Evolutionary conservation across 37 sponge, comb jelly and placozoan genomes (phyloP).

Genomic region (Cliona cf. orientalis): DNA sequence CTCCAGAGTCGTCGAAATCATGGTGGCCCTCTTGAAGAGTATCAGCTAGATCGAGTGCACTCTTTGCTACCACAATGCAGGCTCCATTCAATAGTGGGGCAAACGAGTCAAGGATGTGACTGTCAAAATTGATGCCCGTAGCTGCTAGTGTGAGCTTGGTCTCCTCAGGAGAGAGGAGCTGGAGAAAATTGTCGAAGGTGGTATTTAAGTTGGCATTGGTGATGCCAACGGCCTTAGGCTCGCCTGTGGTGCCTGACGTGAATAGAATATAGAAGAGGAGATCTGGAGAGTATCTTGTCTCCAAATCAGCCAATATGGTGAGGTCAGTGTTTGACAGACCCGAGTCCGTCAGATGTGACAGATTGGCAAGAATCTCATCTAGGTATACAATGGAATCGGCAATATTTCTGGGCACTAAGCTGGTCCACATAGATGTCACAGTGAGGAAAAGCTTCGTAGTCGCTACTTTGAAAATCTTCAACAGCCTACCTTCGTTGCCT

Average conservation of each 20-base stretch:
- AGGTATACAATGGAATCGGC: too few relatives aligned
- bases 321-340: background rate
- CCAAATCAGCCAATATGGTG: background rate
- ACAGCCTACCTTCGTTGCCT: constrained; percentile 5
- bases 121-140: constrained; percentile 25
- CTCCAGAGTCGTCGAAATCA: too few relatives aligned
- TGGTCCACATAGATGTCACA: background rate
- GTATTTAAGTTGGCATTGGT: constrained; percentile 12
- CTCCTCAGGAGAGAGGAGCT: constrained; percentile 5
- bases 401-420: too few relatives aligned
- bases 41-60: background rate
- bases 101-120: constrained; percentile 24
- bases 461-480: background rate
- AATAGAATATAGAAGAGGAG: constrained; percentile 32
- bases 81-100: constrained; percentile 39
- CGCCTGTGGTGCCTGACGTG: constrained; percentile 66
- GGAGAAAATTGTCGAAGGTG: background rate
- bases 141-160: constrained; percentile 16
- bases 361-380: background rate
- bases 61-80: constrained; percentile 15
- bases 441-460: constrained; percentile 25
- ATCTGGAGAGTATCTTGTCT: background rate
- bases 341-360: background rate
- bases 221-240: constrained; percentile 56
- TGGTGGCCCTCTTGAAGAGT: too few relatives aligned